Evolutionary conservation across 2,113 vertebrate genomes (phyloP).

Genomic region (Salvator merianae): DNA sequence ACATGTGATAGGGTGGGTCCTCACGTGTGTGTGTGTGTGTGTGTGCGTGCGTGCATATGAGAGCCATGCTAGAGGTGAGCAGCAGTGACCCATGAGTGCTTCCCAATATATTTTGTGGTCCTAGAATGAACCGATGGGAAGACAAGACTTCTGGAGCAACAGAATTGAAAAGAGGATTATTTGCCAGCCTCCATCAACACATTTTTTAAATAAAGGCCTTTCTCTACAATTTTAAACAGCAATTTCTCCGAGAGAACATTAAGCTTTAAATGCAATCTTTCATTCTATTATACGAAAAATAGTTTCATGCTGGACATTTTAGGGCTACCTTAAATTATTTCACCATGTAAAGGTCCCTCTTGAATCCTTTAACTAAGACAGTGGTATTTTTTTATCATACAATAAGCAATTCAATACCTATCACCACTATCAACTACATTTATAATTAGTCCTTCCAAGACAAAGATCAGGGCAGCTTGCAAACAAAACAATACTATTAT

Average conservation of each 20-base stretch:
- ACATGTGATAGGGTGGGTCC: background rate
- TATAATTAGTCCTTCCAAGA: too few relatives aligned
- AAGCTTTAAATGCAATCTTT: background rate
- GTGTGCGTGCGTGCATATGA: accelerated
- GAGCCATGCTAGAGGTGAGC: background rate
- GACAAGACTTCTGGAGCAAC: background rate
- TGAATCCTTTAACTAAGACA: background rate
- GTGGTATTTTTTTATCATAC: background rate
- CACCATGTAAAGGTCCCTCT: background rate
- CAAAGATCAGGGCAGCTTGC: too few relatives aligned
- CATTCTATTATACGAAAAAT: background rate
- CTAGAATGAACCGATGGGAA: background rate
- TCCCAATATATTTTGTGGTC: background rate
- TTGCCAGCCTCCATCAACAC: background rate
- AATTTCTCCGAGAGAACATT: background rate
- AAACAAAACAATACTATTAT: too few relatives aligned
- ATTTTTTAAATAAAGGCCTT: background rate
- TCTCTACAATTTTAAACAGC: background rate
- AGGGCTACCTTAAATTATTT: background rate
- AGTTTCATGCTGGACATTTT: background rate
- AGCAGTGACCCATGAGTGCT: background rate
- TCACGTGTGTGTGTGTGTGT: background rate
- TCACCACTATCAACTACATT: too few relatives aligned
- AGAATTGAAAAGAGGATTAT: background rate
- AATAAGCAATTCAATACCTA: background rate